Conservation (phyloP, 2,888 invertebrate genomes). For the Latheticus oryzae region DNA sequence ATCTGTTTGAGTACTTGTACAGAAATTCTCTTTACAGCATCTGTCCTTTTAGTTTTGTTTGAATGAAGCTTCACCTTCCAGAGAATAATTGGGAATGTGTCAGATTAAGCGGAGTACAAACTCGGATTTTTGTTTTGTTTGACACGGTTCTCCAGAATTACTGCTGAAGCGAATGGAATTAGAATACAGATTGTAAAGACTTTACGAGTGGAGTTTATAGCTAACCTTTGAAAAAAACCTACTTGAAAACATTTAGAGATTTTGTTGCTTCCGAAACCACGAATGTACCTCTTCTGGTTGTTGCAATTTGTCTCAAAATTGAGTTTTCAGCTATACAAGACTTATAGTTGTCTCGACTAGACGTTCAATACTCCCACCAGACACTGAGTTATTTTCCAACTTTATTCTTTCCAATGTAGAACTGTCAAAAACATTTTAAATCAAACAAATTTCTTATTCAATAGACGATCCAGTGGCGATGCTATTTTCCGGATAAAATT, state of each 20-base stretch:
- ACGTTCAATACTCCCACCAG: slow-evolving; percentile 12
- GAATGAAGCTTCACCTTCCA: slow-evolving; percentile 1
- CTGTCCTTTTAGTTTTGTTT: slow-evolving; percentile 9
- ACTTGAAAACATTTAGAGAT: too few relatives aligned
- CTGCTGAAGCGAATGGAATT: too few relatives aligned
- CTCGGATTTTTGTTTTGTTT: too few relatives aligned
- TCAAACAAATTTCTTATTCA: slow-evolving; percentile 6
- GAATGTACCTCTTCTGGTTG: too few relatives aligned
- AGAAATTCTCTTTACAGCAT: slow-evolving; percentile 1
- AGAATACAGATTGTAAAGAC: too few relatives aligned
- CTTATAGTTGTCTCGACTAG: slow-evolving; percentile 14
- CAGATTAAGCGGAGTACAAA: too few relatives aligned
- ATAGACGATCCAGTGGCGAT: slow-evolving; percentile 1
- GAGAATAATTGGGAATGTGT: slow-evolving; percentile 32
- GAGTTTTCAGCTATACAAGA: slow-evolving; percentile 17
- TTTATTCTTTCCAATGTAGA: slow-evolving; percentile 9
- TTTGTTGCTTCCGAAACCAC: too few relatives aligned
- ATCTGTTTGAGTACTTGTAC: slow-evolving; percentile 13
- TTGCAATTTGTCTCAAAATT: slow-evolving; percentile 23
- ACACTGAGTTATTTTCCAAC: slow-evolving; percentile 9
- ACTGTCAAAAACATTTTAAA: slow-evolving; percentile 22
- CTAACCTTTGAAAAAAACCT: too few relatives aligned
- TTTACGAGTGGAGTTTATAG: too few relatives aligned
- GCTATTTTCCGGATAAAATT: not conserved
- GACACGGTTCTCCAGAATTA: too few relatives aligned